Evolutionary conservation across 1,140 invertebrate genomes (phyloP), one percentile per base, ranked within the genome.

Genomic region (Drosophila tani): DNA sequence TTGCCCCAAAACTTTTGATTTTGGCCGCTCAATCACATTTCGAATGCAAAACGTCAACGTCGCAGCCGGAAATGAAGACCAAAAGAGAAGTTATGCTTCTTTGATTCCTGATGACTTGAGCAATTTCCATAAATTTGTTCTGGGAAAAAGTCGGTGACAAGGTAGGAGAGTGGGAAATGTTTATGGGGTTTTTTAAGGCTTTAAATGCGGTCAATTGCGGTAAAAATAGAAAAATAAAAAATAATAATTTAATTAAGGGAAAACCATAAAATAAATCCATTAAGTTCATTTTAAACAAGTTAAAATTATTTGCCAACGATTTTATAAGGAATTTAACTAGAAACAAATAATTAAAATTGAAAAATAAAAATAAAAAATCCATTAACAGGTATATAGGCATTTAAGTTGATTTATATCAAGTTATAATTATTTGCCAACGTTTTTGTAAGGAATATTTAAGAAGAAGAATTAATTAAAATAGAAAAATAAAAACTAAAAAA

Each of bases 31-130:
- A 63, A 83, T 73, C 49, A 65, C 71, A 88, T 88, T 87, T 75
- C 59, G 76, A 77, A 87, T 87, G 83, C 83, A 81, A 74, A 88
- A 80, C 84, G 43, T 69, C 67, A 63, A 51, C 8, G 53, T 43
- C 19, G 56, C 49, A 79, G 49, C 50, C 55, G 75, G 75, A 86
- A 86, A 81, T 50, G 29, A 93, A 78, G 56, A 11, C 35, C 21
- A 40, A 57, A 47, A 93, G 1, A 93, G 84, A 86, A 59, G 58
- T 62, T 70, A 32, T 53, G 43, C 15, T 58, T 58, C 35, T 29
- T 50, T 41, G 45, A 74, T 62, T 62, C 15, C 29, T 66, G 29
- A 46, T 77, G 64, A 65, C 45, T 65, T 29, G 29, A 55, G 49
- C 32, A 68, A 70, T 70, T 68, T 70, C 49, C 67, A 70, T 70